Evolutionary conservation across 2,113 vertebrate genomes (phyloP).

Genomic region (Muntiacus muntjak): DNA sequence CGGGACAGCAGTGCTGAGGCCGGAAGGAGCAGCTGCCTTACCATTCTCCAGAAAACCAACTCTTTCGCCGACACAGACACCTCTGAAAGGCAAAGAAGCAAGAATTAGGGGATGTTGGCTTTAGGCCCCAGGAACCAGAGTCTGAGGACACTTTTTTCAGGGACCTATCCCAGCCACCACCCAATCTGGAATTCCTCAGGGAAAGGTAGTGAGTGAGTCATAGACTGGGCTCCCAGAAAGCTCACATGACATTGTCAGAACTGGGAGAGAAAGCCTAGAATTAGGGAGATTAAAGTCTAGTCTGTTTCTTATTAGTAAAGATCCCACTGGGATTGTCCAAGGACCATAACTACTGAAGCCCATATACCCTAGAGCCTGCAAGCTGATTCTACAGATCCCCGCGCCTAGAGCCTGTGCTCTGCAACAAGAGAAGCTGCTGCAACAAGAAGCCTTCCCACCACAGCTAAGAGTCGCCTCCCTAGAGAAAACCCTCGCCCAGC

Average conservation of each 20-base stretch:
- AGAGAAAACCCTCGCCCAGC: neutral
- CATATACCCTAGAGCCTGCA: neutral
- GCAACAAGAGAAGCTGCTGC: neutral
- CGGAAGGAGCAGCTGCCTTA: constrained; percentile 22
- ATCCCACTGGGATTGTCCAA: neutral
- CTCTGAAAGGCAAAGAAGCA: constrained; percentile 44
- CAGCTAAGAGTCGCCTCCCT: neutral
- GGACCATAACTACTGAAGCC: neutral
- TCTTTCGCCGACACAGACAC: neutral
- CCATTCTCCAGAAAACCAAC: constrained; percentile 24
- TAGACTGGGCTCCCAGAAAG: neutral
- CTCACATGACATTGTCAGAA: neutral
- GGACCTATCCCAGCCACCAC: neutral
- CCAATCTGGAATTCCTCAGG: neutral
- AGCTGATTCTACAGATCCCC: neutral
- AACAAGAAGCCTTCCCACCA: neutral
- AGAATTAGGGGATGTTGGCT: neutral
- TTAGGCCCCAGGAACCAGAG: neutral
- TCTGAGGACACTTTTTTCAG: neutral
- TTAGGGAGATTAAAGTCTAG: neutral
- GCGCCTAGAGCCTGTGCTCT: neutral
- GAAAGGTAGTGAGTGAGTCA: neutral
- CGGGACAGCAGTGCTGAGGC: accelerated
- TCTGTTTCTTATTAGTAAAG: neutral
- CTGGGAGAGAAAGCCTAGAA: neutral